Percentiles rank a stretch among this genome's conserved stretches.
These are phyloP conservation scores for Teleogryllus oceanicus DNA, from an alignment of 2,888 invertebrate genomes.

Conservation along the genomic window DNA sequence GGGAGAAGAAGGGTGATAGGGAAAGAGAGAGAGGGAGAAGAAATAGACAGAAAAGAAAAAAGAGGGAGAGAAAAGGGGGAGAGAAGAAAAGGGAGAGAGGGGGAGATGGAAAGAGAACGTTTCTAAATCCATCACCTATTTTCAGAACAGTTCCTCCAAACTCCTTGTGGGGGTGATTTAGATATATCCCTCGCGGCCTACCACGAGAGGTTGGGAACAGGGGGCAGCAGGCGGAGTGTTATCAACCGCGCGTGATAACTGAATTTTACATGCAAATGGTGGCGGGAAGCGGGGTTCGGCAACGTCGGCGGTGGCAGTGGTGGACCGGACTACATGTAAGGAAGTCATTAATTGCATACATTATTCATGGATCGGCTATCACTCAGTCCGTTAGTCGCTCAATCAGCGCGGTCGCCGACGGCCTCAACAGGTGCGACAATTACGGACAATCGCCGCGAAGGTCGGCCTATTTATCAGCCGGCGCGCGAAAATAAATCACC, in stretches of 20 bases:
- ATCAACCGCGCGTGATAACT: background rate
- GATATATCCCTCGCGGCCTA: too few relatives aligned
- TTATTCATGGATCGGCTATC: background rate
- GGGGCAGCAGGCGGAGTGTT: background rate
- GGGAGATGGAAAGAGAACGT: too few relatives aligned
- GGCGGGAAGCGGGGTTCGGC: background rate
- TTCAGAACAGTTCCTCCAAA: too few relatives aligned
- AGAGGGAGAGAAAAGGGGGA: too few relatives aligned
- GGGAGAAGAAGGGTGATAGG: too few relatives aligned
- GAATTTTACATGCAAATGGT: slow-evolving; percentile 2
- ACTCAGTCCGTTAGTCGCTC: slow-evolving; percentile 18
- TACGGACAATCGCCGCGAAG: background rate
- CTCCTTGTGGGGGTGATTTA: too few relatives aligned
- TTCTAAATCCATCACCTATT: too few relatives aligned
- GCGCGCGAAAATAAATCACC: background rate
- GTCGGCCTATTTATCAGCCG: background rate
- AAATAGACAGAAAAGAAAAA: too few relatives aligned
- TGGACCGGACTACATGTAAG: background rate
- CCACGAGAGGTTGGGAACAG: too few relatives aligned
- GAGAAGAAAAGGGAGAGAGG: too few relatives aligned
- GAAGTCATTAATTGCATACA: slow-evolving; percentile 7
- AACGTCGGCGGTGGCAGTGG: background rate
- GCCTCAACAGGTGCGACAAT: slow-evolving; percentile 18
- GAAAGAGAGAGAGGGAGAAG: too few relatives aligned
- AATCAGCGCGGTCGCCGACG: background rate